A percentile compares a stretch with the other conserved stretches of the same genome.
phyloP scores from a whole-genome alignment of 92 coral and sea anemone genomes.

The Palythoa heliodiscus region DNA sequence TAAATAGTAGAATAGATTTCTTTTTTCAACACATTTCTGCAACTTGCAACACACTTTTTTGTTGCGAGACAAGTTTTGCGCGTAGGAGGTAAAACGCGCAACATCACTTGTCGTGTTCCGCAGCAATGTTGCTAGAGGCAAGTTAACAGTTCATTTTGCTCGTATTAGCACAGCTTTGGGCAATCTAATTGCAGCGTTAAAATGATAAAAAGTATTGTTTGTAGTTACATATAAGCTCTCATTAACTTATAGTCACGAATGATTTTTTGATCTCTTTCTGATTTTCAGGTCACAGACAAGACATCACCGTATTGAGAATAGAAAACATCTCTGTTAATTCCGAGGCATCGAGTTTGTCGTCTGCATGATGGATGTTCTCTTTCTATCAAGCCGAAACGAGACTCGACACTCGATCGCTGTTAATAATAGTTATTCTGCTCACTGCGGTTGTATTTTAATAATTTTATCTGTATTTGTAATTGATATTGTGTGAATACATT shows the following conservation, averaged over 20 bases:
- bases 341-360: conserved; percentile 9
- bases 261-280: neutral
- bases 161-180: no score
- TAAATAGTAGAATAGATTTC: no score
- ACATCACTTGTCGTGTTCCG: no score
- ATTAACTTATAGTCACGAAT: neutral
- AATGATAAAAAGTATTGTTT: no score
- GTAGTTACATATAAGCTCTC: neutral
- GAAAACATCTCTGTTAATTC: conserved; percentile 72
- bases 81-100: no score
- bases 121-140: no score
- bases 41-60: no score
- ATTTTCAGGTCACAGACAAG: conserved; percentile 95
- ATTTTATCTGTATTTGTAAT: neutral
- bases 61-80: no score
- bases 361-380: neutral
- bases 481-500: neutral
- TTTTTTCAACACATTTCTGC: no score
- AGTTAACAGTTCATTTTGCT: no score
- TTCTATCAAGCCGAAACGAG: neutral
- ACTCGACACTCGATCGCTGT: neutral
- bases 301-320: conserved; percentile 83
- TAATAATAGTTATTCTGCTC: neutral
- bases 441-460: neutral
- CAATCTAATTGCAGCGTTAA: no score